phyloP scores from a whole-genome alignment of 2,797 vertebrate genomes.

The Pseudopleuronectes americanus region DNA sequence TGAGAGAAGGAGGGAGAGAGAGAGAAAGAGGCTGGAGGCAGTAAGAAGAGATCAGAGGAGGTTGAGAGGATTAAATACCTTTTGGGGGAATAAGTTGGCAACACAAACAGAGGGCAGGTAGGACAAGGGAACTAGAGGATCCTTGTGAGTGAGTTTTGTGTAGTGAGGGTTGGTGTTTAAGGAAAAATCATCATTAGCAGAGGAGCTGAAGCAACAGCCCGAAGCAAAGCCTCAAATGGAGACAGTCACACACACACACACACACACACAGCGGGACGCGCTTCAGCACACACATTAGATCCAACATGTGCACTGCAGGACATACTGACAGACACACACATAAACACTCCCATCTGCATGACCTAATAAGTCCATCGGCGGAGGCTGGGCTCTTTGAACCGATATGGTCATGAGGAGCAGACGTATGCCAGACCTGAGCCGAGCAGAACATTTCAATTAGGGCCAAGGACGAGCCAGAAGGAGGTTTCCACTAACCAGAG shows the following conservation, averaged over 20 bases:
- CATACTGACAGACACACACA: slow-evolving; percentile 50
- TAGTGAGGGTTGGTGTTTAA: slow-evolving; percentile 15
- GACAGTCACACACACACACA: slow-evolving; percentile 23
- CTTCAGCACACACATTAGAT: slow-evolving; percentile 47
- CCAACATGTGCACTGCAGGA: slow-evolving; percentile 40
- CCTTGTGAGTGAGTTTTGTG: slow-evolving; percentile 2
- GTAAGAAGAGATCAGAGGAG: slow-evolving; percentile 14
- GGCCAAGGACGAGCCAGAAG: slow-evolving; percentile 25
- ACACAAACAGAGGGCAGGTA: background rate
- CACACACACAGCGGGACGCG: slow-evolving; percentile 22
- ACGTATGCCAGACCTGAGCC: slow-evolving; percentile 50
- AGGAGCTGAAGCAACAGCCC: slow-evolving; percentile 52
- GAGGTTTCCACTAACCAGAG: slow-evolving; percentile 14
- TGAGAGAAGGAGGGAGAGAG: background rate
- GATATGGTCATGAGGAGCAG: slow-evolving; percentile 70
- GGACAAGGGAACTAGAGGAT: background rate
- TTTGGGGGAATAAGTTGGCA: slow-evolving; percentile 4
- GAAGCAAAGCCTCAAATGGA: slow-evolving; percentile 57
- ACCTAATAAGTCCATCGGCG: slow-evolving; percentile 74
- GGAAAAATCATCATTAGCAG: slow-evolving; percentile 50
- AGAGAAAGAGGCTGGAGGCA: slow-evolving; percentile 1
- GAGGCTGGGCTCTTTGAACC: slow-evolving; percentile 42
- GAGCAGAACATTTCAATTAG: slow-evolving; percentile 48
- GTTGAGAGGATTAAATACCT: slow-evolving; percentile 1
- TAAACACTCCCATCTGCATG: slow-evolving; percentile 69